phyloP scores from a whole-genome alignment of 2,888 invertebrate species.

The Drosophila fungiperda region DNA sequence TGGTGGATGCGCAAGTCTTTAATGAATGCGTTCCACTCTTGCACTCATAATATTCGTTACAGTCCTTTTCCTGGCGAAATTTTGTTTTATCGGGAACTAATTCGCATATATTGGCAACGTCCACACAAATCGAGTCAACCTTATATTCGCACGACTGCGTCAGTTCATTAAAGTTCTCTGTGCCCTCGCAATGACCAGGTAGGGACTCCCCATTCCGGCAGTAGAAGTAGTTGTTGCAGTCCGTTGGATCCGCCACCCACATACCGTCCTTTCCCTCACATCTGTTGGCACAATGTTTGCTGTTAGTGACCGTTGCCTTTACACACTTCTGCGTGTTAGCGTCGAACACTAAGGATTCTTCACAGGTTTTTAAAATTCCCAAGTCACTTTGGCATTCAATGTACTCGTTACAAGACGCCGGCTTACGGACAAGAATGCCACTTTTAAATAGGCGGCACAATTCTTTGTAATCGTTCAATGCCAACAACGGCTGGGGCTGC shows the following conservation, averaged over 20 bases:
- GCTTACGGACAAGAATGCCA: slow-evolving; percentile 69
- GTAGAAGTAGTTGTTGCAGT: slow-evolving; percentile 75
- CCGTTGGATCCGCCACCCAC: slow-evolving; percentile 72
- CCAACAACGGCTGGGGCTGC: slow-evolving; percentile 13
- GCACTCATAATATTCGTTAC: slow-evolving; percentile 76
- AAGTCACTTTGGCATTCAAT: slow-evolving; percentile 63
- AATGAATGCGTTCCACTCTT: slow-evolving; percentile 39
- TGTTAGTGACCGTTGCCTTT: slow-evolving; percentile 34
- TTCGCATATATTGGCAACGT: slow-evolving; percentile 76
- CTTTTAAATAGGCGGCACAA: slow-evolving; percentile 73
- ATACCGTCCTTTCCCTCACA: slow-evolving; percentile 58
- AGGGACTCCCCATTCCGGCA: slow-evolving; percentile 57
- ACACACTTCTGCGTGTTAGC: slow-evolving; percentile 63
- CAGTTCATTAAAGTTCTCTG: slow-evolving; percentile 68
- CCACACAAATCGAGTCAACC: slow-evolving; percentile 64
- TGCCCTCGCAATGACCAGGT: slow-evolving; percentile 50
- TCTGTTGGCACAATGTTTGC: slow-evolving; percentile 67
- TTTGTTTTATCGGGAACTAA: slow-evolving; percentile 62
- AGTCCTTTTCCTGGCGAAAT: slow-evolving; percentile 70
- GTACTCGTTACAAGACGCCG: slow-evolving; percentile 77
- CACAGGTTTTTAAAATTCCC: slow-evolving; percentile 54
- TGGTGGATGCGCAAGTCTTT: slow-evolving; percentile 32
- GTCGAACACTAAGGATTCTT: slow-evolving; percentile 47
- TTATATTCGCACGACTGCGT: slow-evolving; percentile 68
- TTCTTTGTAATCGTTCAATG: slow-evolving; percentile 32